Base-by-base conservation (phyloP, 2,888 invertebrate genomes). In the Anticlea derivata region DNA sequence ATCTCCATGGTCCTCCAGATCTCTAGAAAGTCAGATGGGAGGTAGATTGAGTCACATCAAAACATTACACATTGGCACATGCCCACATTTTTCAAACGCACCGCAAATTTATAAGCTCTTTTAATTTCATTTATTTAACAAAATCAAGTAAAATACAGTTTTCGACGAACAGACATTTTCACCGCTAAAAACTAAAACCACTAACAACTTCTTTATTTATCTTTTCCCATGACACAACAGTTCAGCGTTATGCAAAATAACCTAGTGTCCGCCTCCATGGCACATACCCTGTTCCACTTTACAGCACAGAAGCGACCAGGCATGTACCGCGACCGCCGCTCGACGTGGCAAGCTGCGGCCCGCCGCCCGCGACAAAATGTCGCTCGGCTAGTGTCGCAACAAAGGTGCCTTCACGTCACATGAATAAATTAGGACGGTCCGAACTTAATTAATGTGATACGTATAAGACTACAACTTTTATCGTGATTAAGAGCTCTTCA, bases 361-460 rank as follows among this genome's bases (percentile, higher is more conserved):
- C 52, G 57, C 64, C 17, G 62, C 66, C 71, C 69, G 60, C 72
- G 66, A 68, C 71, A 64, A 67, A 70, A 70, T 63, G 69, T 70
- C 66, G 68, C 65, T 66, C 68, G 68, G 68, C 65, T 66, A 69
- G 68, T 64, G 68, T 70, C 67, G 68, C 66, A 54, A 60, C 63
- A 50, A 51, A 59, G 63, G 63, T 68, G 63, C 65, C 61, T 72
- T 67, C 74, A 68, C 70, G 82, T 80, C 84, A 82, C 82, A 75
- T 83, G 82, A 83, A 83, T 85, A 85, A 85, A 83, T 83, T 80
- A 85, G 78, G 74, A 73, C 70, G 75, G 80, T 79, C 79, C 80
- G 68, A 75, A 70, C 70, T 70, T 85, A 84, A 86, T 86, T 82
- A 83, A 85, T 83, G 83, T 75, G 72, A 72, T 68, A 77, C 75